Evolutionary conservation across 2,113 vertebrate genomes (phyloP), one percentile per base, ranked within the genome.

Genomic region (Psilopogon haemacephalus): DNA sequence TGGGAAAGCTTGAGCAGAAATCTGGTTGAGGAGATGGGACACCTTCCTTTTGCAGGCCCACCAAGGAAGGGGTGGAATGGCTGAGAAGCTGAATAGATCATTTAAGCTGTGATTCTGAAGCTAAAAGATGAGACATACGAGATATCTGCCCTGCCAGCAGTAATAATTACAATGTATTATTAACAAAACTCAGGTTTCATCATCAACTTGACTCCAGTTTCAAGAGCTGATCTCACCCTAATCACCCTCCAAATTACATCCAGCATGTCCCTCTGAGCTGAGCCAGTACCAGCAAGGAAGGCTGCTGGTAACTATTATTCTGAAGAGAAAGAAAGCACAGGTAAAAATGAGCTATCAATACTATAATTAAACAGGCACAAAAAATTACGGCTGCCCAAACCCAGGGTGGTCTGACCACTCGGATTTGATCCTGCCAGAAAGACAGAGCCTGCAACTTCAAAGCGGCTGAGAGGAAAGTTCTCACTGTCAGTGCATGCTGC

Each of bases 141-240:
- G 75, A 78, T 71, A 94, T 52, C 65, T 86, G 58, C 55, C 38
- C 76, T 84, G n/a, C 73, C 6, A 5, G 60, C 84, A 92, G 77
- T 58, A 90, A 80, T 86, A 95, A 97, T 72, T 77, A 83, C 38
- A 91, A 87, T 55, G 79, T 60, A 97, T 93, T 95, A 89, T 93
- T 96, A 93, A 96, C 91, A 93, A 96, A 95, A 94, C 88, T 96
- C 90, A 64, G 46, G 79, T 96, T 94, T 96, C 92, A 86, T 94
- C 75, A 63, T 95, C 96, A 94, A 85, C 56, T 72, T 37, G 35
- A 56, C 50, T 91, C 26, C 0, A 9, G 54, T 96, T 97, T 97
- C 95, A 63, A 80, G 58, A 78, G 73, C 67, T 87, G 85, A 91
- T 89, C 86, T 93, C 85, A 78, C 42, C n/a, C 74, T 83, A 80